phyloP scores from a whole-genome alignment of 2,888 invertebrate genomes.

The Drosophila kambysellisi region DNA sequence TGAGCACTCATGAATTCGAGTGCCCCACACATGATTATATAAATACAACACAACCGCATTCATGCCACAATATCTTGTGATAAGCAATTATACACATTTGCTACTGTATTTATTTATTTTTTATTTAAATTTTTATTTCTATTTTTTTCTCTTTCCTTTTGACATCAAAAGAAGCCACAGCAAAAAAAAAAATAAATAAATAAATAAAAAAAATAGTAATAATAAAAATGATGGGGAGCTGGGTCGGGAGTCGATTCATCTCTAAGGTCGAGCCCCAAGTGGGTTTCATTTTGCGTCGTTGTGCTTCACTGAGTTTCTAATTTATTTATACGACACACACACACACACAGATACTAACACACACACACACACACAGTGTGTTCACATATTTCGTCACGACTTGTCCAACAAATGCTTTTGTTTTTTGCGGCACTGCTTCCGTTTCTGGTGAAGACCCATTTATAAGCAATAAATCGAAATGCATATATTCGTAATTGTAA shows the following conservation, averaged over 20 bases:
- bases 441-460: conserved; percentile 46
- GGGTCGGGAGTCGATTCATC: conserved; percentile 42
- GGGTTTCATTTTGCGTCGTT: conserved; percentile 63
- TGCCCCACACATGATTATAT: conserved; percentile 40
- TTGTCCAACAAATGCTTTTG: conserved; percentile 28
- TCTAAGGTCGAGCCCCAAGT: conserved; percentile 49
- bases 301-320: conserved; percentile 70
- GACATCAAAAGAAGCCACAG: conserved; percentile 69
- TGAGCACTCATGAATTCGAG: conserved; percentile 3
- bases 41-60: neutral
- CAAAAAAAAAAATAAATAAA: conserved; percentile 36
- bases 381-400: conserved; percentile 43
- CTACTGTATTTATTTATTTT: conserved; percentile 33
- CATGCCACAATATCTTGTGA: conserved; percentile 26
- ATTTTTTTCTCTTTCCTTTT: conserved; percentile 39
- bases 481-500: conserved; percentile 41
- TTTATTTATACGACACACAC: conserved; percentile 64
- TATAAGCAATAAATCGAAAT: conserved; percentile 50
- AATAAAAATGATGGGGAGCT: conserved; percentile 20
- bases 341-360: conserved; percentile 20
- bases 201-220: neutral
- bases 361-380: neutral
- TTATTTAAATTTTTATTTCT: neutral
- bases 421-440: conserved; percentile 46
- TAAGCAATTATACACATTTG: conserved; percentile 72